phyloP scores from a whole-genome alignment of 2,113 vertebrate genomes.

The Sturnira hondurensis region DNA sequence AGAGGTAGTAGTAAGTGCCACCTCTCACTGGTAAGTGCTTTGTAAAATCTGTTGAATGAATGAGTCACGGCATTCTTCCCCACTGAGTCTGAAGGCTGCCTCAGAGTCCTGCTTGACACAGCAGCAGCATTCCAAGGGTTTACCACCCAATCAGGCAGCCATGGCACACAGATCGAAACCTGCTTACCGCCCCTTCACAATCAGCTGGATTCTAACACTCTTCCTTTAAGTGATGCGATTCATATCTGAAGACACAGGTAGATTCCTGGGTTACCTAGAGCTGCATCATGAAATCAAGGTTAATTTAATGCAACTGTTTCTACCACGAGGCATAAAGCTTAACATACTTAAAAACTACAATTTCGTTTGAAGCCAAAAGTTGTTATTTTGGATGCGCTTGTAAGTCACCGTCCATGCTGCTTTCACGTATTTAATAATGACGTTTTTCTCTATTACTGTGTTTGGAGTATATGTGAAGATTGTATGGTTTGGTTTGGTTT shows the following conservation, averaged over 20 bases:
- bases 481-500: background rate
- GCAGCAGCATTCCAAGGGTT: background rate
- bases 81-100: background rate
- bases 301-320: background rate
- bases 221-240: background rate
- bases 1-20: too few relatives aligned
- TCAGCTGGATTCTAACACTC: background rate
- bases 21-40: background rate
- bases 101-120: background rate
- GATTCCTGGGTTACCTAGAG: background rate
- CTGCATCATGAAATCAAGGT: background rate
- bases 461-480: background rate
- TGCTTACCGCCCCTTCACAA: background rate
- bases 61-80: background rate
- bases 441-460: slow-evolving; percentile 18
- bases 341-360: background rate
- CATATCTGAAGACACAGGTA: background rate
- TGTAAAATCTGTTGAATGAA: background rate
- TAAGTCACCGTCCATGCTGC: background rate
- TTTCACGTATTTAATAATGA: background rate
- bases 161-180: background rate
- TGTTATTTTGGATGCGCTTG: background rate
- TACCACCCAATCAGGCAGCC: background rate
- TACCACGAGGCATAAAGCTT: background rate
- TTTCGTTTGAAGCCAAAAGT: background rate